Base-by-base conservation (phyloP, 2,113 vertebrate species). In the Rallus limicola region DNA sequence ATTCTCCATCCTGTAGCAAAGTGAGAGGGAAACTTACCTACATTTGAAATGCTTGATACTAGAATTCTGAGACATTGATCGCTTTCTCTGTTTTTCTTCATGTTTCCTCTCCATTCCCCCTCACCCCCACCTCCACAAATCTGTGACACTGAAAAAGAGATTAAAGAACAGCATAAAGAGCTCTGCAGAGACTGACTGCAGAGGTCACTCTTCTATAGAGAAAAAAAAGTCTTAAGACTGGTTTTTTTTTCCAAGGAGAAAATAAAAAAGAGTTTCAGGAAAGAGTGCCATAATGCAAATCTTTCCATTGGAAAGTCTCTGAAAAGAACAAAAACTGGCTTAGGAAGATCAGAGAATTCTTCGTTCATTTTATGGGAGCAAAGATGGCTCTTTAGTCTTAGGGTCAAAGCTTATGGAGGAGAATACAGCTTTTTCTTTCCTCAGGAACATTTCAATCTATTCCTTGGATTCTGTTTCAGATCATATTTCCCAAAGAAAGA, bases 321-420 rank as follows among this genome's bases (percentile, higher is more conserved):
- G 64, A 91, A 91, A 95, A 94, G 92, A 93, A 75, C 69, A 94
- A 96, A 94, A 95, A 34, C 50, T 9, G 5, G 72, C 86, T 94
- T 95, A 91, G 36, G 65, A 79, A 89, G 91, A 93, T 92, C 62
- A 91, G 74, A 93, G 72, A 68, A 44, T 86, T 90, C 26, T 91
- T 74, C 18, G 2, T 88, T 90, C 71, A 63, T 92, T 86, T 88
- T 59, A 40, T 74, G 76, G 46, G 70, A 88, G 56, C 52, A 77
- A 70, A 10, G 36, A 34, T 70, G 10, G 33, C 20, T 84, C 46
- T 85, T 95, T 70, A 68, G 53, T 87, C 34, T 64, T 78, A 34
- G 12, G 55, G 40, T 92, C 80, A 90, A 59, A 81, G 38, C 24
- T 70, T 84, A 75, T 3, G 6, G 13, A 78, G n/a, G 52, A 93